phyloP scores from a whole-genome alignment of 1,140 invertebrate genomes.

The Ceratina australensis region DNA sequence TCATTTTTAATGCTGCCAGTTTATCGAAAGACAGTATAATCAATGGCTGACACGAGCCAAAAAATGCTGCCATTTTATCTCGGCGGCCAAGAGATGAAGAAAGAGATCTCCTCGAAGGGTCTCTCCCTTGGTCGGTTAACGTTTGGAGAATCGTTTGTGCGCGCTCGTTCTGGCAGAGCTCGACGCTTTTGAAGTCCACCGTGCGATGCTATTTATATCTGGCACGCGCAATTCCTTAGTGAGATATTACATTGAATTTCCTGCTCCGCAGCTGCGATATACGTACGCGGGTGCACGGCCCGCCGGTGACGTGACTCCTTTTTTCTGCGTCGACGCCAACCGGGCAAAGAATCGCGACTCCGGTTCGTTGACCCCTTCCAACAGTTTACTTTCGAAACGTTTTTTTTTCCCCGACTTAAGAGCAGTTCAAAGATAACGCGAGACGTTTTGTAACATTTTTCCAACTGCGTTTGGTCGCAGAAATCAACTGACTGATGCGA shows the following conservation, averaged over 20 bases:
- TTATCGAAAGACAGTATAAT: too few species aligned
- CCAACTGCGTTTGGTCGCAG: too few species aligned
- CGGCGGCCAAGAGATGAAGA: too few species aligned
- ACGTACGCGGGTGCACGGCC: conserved; percentile 6
- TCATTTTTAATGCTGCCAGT: too few species aligned
- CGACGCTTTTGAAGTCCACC: conserved; percentile 31
- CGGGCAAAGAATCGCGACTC: conserved; percentile 4
- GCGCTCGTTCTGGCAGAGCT: background rate
- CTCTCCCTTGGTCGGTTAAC: background rate
- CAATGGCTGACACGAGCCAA: too few species aligned
- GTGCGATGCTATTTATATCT: conserved; percentile 32
- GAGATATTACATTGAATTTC: conserved; percentile 45
- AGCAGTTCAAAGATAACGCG: too few species aligned
- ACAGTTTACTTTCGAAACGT: background rate
- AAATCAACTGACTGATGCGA: too few species aligned
- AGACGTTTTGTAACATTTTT: too few species aligned
- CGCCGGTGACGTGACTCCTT: background rate
- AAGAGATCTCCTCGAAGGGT: background rate
- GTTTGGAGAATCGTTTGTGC: background rate
- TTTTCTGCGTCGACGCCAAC: background rate
- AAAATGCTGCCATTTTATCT: too few species aligned
- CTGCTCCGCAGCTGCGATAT: conserved; percentile 18
- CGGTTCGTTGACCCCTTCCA: background rate
- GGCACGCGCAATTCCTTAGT: conserved; percentile 40
- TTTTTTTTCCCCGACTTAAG: background rate